phyloP scores from a whole-genome alignment of 2,888 invertebrate genomes.

The Eurois occulta region DNA sequence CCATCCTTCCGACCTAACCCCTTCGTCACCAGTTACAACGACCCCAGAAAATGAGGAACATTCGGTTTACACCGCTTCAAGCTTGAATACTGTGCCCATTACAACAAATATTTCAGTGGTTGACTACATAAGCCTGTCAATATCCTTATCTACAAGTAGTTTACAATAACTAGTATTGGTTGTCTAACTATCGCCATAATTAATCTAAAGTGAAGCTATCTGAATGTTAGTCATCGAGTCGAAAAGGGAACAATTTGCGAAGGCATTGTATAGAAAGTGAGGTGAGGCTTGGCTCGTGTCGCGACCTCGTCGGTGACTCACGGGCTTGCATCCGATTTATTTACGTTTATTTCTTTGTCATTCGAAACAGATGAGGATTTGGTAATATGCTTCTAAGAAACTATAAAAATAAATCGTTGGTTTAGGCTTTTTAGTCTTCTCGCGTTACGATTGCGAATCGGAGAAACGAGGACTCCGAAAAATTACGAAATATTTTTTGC shows the following conservation, averaged over 20 bases:
- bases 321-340: slow-evolving; percentile 64
- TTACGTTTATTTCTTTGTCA: slow-evolving; percentile 58
- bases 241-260: slow-evolving; percentile 73
- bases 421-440: slow-evolving; percentile 2
- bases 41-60: not conserved
- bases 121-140: not conserved
- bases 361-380: slow-evolving; percentile 51
- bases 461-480: not conserved
- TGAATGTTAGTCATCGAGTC: slow-evolving; percentile 72
- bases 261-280: slow-evolving; percentile 78
- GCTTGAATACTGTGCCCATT: not conserved
- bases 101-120: slow-evolving; percentile 14
- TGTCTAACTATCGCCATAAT: slow-evolving; percentile 46
- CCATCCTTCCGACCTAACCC: not conserved
- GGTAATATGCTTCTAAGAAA: slow-evolving; percentile 36
- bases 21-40: not conserved
- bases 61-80: not conserved
- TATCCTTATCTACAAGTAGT: slow-evolving; percentile 32
- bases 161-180: slow-evolving; percentile 31
- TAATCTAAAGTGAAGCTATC: slow-evolving; percentile 57
- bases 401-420: slow-evolving; percentile 21
- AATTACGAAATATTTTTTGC: not conserved
- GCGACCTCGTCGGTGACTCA: slow-evolving; percentile 78
- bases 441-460: not conserved
- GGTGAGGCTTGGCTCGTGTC: slow-evolving; percentile 68